Conservation (phyloP, 2,888 invertebrate genomes). For the Odontomyia ornata region DNA sequence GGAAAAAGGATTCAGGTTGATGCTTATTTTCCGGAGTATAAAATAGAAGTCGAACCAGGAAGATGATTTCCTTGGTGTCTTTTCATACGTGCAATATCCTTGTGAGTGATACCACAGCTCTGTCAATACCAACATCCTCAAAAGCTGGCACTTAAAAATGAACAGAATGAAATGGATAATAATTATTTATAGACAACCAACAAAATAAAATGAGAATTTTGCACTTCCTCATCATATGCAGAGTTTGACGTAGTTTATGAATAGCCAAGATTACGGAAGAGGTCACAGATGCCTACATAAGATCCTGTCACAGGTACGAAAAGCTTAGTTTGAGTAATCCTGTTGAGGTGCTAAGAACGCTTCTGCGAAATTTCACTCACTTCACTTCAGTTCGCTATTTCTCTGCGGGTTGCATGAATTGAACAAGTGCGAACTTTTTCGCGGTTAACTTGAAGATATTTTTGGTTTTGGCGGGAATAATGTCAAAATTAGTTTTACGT, state of each 20-base stretch:
- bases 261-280: slow-evolving; percentile 3
- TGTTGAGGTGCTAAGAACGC: background rate
- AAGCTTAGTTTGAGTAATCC: slow-evolving; percentile 17
- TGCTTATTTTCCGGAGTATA: background rate
- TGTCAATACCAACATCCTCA: background rate
- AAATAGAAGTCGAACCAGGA: background rate
- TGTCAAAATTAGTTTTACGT: slow-evolving; percentile 27
- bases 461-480: slow-evolving; percentile 1
- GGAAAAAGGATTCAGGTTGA: background rate
- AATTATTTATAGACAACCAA: slow-evolving; percentile 34
- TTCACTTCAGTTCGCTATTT: too few relatives aligned
- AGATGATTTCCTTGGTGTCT: slow-evolving; percentile 9
- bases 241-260: background rate
- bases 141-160: background rate
- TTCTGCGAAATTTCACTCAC: background rate
- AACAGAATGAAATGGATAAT: slow-evolving; percentile 11
- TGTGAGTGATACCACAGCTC: background rate
- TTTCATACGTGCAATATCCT: background rate
- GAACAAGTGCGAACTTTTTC: background rate
- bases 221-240: background rate
- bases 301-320: slow-evolving; percentile 3
- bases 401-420: too few relatives aligned
- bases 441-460: background rate
- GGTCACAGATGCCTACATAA: slow-evolving; percentile 30
- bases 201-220: slow-evolving; percentile 26